Evolutionary conservation across 1,140 invertebrate genomes (phyloP), one percentile per base, ranked within the genome.

Genomic region (Drusus annulatus): DNA sequence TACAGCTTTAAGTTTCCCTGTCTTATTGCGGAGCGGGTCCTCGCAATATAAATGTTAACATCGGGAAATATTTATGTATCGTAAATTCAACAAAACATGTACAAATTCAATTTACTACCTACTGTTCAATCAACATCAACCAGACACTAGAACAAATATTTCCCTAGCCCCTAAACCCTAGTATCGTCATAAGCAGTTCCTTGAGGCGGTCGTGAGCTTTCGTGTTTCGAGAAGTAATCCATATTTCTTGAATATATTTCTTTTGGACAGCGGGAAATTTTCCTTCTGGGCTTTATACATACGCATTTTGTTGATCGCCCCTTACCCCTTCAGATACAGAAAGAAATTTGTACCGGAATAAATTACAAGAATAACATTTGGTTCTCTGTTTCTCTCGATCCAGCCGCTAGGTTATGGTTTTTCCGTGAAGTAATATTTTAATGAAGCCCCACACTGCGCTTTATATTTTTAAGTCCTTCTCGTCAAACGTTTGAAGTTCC

Each of bases 381-480:
- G 76, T 82, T 82, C 65, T 52, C 50, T 71, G 19, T 76, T 62
- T 28, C 50, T 51, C 31, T 50, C 63, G 54, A 25, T 16, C 76
- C 36, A 10, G 36, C 7, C 58, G 15, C 56, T 15, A 60, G 36
- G 36, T 45, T 60, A 25, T 21, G 56, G 51, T 77, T 79, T 82
- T 82, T 82, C 51, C 51, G 56, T 58, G 77, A 76, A 82, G 79
- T 82, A 82, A 79, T 79, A 82, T 82, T 82, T 82, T 82, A 82
- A 76, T 79, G 76, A 82, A 77, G 65, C 75, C 68, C 56, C 17
- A 6, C 31, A 62, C 60, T 21, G 45, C 23, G 25, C 58, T 10
- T 65, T 77, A 77, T 36, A 17, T 77, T 77, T 45, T 75, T 21
- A 2, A 3, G 68, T 28, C 25, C 25, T 2, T 78, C 68, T 68